Percentiles rank a stretch among this genome's conserved stretches.
phyloP scores from a whole-genome alignment of 2,113 vertebrate genomes.

The Myotis lucifugus region DNA sequence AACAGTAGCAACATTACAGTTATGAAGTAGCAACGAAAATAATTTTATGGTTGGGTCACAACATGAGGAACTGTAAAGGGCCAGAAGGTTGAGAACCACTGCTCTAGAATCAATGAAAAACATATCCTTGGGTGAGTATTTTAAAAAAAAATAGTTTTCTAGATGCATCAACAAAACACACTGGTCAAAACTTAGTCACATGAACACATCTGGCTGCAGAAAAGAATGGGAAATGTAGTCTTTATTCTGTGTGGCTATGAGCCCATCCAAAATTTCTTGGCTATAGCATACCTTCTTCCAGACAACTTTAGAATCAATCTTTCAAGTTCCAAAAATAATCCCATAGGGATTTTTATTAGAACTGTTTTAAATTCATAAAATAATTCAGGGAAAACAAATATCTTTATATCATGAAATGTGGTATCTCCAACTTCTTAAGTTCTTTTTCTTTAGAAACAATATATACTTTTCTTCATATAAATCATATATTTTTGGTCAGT shows the following conservation, averaged over 20 bases:
- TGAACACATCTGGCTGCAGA: background rate
- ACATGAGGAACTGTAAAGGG: too few relatives aligned
- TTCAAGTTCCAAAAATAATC: conserved; percentile 15
- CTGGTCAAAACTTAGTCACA: background rate
- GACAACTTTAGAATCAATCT: background rate
- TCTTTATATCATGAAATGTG: background rate
- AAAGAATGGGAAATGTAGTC: background rate
- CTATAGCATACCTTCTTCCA: background rate
- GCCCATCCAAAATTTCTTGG: background rate
- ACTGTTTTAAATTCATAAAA: background rate
- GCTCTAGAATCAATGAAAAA: background rate
- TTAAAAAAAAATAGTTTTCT: background rate
- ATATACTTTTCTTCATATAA: background rate
- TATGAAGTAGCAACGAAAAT: too few relatives aligned
- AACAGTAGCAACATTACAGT: too few relatives aligned
- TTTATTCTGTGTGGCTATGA: background rate
- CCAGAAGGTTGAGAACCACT: too few relatives aligned
- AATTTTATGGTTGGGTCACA: too few relatives aligned
- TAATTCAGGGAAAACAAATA: background rate
- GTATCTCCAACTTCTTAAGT: background rate
- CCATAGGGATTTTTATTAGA: background rate
- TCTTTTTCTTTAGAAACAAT: background rate
- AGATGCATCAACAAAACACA: background rate
- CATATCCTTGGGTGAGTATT: background rate
- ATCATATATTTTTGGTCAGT: background rate